Conservation (phyloP, 2,888 invertebrate species). For the Drosophila pullipes region DNA sequence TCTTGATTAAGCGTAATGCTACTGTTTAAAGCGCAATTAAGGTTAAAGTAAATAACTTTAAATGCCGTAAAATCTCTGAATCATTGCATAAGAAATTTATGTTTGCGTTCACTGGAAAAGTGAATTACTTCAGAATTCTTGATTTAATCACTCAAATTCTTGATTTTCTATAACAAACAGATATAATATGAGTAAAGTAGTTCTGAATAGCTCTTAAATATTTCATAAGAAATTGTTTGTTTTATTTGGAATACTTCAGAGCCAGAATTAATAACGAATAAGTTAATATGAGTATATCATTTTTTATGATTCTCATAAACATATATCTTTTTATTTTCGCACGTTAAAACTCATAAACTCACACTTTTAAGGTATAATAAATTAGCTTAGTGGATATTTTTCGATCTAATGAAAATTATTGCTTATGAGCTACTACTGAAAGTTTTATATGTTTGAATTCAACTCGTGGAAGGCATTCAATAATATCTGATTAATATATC, state of each 20-base stretch:
- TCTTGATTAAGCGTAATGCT: not conserved
- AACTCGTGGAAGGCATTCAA: not conserved
- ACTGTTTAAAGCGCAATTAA: not conserved
- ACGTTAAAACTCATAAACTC: not conserved
- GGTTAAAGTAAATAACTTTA: not conserved
- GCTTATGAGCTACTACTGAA: no score
- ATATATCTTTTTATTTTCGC: not conserved
- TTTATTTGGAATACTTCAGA: not conserved
- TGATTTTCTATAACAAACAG: not conserved
- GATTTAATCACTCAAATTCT: not conserved
- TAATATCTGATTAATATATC: not conserved
- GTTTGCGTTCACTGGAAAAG: not conserved
- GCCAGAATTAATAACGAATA: not conserved
- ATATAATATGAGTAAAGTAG: not conserved
- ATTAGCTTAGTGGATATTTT: not conserved
- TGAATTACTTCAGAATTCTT: not conserved
- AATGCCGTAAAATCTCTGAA: not conserved
- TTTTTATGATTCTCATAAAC: not conserved
- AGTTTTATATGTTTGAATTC: not conserved
- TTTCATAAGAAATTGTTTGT: not conserved
- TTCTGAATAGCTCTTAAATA: not conserved
- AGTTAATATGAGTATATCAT: not conserved
- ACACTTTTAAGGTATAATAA: not conserved
- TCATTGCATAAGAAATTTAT: not conserved
- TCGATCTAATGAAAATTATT: not conserved